Conservation (phyloP, 2,888 invertebrate species). For the Antheraea assamensis region DNA sequence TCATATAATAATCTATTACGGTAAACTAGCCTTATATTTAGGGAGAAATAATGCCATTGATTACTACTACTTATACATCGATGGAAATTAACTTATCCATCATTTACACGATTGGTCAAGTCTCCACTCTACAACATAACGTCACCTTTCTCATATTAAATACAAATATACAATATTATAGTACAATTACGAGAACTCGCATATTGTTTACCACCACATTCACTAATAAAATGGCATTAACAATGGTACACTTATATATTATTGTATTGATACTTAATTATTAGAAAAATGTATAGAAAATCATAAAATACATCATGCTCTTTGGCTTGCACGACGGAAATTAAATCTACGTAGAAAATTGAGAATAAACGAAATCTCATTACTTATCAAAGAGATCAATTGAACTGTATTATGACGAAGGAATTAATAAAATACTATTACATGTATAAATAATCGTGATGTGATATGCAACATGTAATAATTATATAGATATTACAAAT, state of each 20-base stretch:
- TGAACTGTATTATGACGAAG: constrained; percentile 52
- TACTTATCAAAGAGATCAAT: constrained; percentile 75
- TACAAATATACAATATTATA: constrained; percentile 80
- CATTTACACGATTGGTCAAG: constrained; percentile 78
- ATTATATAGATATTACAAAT: constrained; percentile 22
- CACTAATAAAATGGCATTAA: constrained; percentile 80
- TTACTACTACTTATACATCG: constrained; percentile 66
- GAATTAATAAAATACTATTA: constrained; percentile 28
- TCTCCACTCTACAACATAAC: constrained; percentile 71
- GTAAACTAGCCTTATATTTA: constrained; percentile 80
- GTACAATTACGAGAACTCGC: constrained; percentile 74
- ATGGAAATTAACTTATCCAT: constrained; percentile 57
- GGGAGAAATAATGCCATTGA: constrained; percentile 81
- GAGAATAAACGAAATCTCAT: constrained; percentile 64
- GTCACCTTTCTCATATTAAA: constrained; percentile 70
- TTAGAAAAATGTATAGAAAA: constrained; percentile 70
- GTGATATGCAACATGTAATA: constrained; percentile 69
- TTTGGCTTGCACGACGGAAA: constrained; percentile 81
- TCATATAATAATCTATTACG: constrained; percentile 84
- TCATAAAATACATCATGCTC: constrained; percentile 81
- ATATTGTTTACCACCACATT: constrained; percentile 71
- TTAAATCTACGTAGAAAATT: constrained; percentile 60
- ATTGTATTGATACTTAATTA: constrained; percentile 70
- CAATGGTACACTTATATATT: constrained; percentile 64
- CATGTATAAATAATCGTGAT: constrained; percentile 44